Evolutionary conservation across 2,888 invertebrate genomes (phyloP).

Genomic region (Capitulum mitella): DNA sequence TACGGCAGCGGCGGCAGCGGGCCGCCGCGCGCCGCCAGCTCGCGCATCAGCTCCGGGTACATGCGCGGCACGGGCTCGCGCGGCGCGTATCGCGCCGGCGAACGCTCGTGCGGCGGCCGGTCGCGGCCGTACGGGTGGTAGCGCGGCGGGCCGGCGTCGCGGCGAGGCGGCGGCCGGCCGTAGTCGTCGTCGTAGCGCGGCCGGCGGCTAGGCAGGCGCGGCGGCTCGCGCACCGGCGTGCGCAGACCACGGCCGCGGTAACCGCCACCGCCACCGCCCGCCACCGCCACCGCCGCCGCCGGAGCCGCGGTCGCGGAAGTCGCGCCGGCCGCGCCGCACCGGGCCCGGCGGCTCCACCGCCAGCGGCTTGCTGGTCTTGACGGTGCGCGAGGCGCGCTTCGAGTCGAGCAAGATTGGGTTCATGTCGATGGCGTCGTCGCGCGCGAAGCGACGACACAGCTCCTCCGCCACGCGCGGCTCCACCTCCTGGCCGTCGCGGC

Average conservation of each 20-base stretch:
- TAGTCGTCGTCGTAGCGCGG: conserved; percentile 13
- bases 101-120: not conserved
- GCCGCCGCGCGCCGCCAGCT: conserved; percentile 40
- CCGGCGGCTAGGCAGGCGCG: not conserved
- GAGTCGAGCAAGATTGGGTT: conserved; percentile 73
- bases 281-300: not conserved
- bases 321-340: conserved; percentile 33
- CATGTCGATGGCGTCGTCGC: conserved; percentile 83
- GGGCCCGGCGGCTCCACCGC: not conserved
- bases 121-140: conserved; percentile 18
- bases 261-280: not conserved
- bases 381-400: conserved; percentile 19
- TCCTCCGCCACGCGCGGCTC: conserved; percentile 93
- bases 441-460: conserved; percentile 84
- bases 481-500: conserved; percentile 94
- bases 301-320: not conserved
- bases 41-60: conserved; percentile 7
- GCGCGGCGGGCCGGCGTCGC: not conserved
- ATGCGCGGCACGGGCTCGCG: conserved; percentile 30
- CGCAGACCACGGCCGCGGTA: not conserved
- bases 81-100: not conserved
- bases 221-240: not conserved
- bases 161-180: not conserved
- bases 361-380: conserved; percentile 17
- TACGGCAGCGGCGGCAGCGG: conserved; percentile 56